Evolutionary conservation across 2,888 invertebrate species (phyloP), one percentile per base, ranked within the genome.

Genomic region (Apamea sordens): DNA sequence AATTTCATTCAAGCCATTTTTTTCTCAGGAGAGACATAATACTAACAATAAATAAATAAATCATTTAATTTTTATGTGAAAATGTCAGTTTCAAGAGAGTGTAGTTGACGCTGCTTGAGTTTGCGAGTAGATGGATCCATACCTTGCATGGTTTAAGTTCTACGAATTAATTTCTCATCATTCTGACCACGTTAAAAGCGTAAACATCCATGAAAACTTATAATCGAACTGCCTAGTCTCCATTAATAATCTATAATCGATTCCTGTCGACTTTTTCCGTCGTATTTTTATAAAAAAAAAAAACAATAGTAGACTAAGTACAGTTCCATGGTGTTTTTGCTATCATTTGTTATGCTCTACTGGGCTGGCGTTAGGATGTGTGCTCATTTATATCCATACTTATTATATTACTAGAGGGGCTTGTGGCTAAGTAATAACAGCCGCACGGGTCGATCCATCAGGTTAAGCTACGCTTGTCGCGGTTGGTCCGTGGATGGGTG

Each of bases 261-360:
- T 76, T 56, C 13, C 32, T 28, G 3, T 61, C 15, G 0, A 21
- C 18, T n/a, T 75, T 61, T 75, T 72, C 21, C 64, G n/a, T 71
- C 21, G 8, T 56, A 11, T 72, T 1, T 65, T 0, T 2, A 21
- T 5, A 24, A 36, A 10, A 28, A 18, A 18, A 53, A 28, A 73
- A 73, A 82, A 50, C 41, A n/a, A 44, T 7, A 50, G 18, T 80
- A 36, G 56, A 80, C n/a, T 28, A 11, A 68, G 28, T 76, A 83
- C 80, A 76, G 83, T 80, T 83, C 13, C 1, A 36, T 63, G 11
- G 13, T 36, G 83, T 80, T 80, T 80, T 80, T 80, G 63, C 68
- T 44, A 63, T 83, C 18, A 80, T 82, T 81, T 79, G 73, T 68
- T 67, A 75, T 75, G 86, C 76, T 76, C 78, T 65, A 75, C 56